Evolutionary conservation across 2,888 invertebrate genomes (phyloP).

Genomic region (Disparrhopalites patrizii): DNA sequence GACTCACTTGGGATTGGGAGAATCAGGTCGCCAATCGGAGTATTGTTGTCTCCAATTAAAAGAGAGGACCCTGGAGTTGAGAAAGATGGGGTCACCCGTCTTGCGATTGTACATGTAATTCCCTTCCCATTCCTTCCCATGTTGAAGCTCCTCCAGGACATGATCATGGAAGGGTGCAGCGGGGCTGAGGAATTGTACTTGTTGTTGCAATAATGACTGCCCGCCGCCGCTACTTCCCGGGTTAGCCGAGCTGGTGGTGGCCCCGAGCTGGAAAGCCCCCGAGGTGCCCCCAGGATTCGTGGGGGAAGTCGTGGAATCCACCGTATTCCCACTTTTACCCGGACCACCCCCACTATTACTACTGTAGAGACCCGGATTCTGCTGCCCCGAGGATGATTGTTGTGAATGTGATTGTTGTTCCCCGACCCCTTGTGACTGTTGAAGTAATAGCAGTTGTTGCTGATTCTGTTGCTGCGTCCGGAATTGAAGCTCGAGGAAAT

Average conservation of each 20-base stretch:
- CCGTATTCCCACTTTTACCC: no score
- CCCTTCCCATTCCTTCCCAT: conserved; percentile 73
- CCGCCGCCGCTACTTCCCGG: no score
- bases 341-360: not conserved
- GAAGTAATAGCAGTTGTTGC: not conserved
- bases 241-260: not conserved
- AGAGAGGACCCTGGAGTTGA: conserved; percentile 68
- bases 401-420: not conserved
- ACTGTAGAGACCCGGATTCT: conserved; percentile 7
- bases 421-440: conserved; percentile 16
- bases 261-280: not conserved
- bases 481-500: conserved; percentile 58
- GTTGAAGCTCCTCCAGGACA: conserved; percentile 62
- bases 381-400: not conserved
- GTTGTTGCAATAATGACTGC: no score
- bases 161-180: conserved; percentile 51
- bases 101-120: conserved; percentile 67
- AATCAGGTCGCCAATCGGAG: not conserved
- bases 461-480: conserved; percentile 50
- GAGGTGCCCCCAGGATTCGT: not conserved
- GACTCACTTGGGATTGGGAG: conserved; percentile 12
- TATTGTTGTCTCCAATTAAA: conserved; percentile 2
- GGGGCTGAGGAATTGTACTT: conserved; percentile 25
- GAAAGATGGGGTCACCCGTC: conserved; percentile 71
- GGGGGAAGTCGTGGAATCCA: conserved; percentile 8